These are phyloP conservation scores for Eledona agricola DNA, from an alignment of 2,888 invertebrate species.

Conservation along the genomic window DNA sequence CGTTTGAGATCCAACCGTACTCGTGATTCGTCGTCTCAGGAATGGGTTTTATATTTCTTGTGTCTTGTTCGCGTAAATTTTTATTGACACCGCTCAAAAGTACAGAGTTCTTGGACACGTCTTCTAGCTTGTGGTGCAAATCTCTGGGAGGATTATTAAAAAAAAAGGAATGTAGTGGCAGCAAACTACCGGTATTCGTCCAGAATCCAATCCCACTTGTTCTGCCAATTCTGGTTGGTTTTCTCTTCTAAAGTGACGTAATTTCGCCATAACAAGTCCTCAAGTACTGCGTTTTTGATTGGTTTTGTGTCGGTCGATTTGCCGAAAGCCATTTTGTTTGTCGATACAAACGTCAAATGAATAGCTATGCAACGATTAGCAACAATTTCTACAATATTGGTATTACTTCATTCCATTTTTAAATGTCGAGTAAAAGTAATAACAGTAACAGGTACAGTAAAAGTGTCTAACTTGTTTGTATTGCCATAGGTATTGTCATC, in stretches of 20 bases:
- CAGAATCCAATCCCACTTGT: slow-evolving; percentile 34
- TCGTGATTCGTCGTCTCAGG: slow-evolving; percentile 41
- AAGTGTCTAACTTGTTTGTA: too few species aligned
- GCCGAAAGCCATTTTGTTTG: slow-evolving; percentile 25
- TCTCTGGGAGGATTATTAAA: slow-evolving; percentile 2
- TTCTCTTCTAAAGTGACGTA: slow-evolving; percentile 21
- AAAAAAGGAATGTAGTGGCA: slow-evolving; percentile 4
- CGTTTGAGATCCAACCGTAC: slow-evolving; percentile 43
- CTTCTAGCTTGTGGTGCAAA: slow-evolving; percentile 39
- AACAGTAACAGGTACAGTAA: too few species aligned
- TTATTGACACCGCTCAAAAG: slow-evolving; percentile 18
- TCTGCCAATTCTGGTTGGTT: slow-evolving; percentile 19
- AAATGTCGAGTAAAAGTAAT: too few species aligned
- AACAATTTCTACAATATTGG: too few species aligned
- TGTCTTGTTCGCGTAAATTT: slow-evolving; percentile 32
- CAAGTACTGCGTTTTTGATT: slow-evolving; percentile 28
- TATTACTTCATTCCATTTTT: too few species aligned
- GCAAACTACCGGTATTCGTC: slow-evolving; percentile 24
- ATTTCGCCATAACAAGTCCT: slow-evolving; percentile 22
- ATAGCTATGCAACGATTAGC: too few species aligned
- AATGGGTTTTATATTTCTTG: slow-evolving; percentile 39
- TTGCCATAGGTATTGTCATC: too few species aligned
- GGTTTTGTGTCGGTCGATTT: slow-evolving; percentile 12
- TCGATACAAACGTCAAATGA: too few species aligned
- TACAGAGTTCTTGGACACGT: slow-evolving; percentile 38